These are phyloP conservation scores for Portevinia maculata DNA, from an alignment of 2,888 invertebrate species.

Conservation along the genomic window DNA sequence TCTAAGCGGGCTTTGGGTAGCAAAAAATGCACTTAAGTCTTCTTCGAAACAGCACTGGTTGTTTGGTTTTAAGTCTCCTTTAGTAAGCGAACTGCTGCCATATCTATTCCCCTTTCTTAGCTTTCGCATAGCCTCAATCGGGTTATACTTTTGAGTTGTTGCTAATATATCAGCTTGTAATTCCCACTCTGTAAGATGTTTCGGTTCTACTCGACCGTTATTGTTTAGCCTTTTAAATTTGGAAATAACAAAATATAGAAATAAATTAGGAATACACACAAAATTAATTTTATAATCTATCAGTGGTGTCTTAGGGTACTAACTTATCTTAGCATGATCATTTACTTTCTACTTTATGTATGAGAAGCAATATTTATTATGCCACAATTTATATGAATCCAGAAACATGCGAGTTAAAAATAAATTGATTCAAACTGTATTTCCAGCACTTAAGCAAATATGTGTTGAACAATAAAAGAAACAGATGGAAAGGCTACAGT, in stretches of 20 bases:
- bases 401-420: constrained; percentile 2
- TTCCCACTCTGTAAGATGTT: constrained; percentile 80
- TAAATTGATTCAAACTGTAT: constrained; percentile 39
- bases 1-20: constrained; percentile 19
- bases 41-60: constrained; percentile 39
- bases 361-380: not conserved
- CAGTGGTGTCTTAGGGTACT: no score
- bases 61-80: constrained; percentile 28
- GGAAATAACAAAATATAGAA: not conserved
- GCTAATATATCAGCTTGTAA: constrained; percentile 80
- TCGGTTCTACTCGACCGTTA: constrained; percentile 32
- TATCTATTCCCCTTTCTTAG: constrained; percentile 27
- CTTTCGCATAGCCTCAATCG: constrained; percentile 77
- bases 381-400: constrained; percentile 34
- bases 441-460: constrained; percentile 44
- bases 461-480: not conserved
- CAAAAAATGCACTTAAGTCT: constrained; percentile 37
- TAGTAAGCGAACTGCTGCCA: constrained; percentile 3
- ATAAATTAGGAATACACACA: not conserved
- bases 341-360: not conserved
- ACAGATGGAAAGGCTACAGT: not conserved
- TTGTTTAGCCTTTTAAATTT: constrained; percentile 15
- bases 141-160: constrained; percentile 78
- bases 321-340: not conserved
- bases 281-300: not conserved